Base-by-base conservation (phyloP, 1,140 invertebrate genomes). In the Drosophila sturtevanti region DNA sequence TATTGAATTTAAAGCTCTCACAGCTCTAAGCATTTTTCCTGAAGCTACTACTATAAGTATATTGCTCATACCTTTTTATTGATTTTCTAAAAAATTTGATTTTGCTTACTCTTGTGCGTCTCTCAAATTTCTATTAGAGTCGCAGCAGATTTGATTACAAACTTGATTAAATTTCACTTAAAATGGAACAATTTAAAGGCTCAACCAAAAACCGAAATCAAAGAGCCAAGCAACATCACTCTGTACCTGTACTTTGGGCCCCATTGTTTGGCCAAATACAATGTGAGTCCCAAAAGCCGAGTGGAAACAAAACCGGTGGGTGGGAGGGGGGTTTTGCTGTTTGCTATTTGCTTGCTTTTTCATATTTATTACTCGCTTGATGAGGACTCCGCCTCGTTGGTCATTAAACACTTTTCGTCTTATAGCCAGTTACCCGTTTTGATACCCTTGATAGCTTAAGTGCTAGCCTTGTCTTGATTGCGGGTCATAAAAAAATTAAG, bases 1-100 rank as follows among this genome's bases (percentile, higher is more conserved):
- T 89, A 89, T 87, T 87, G 67, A 89, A 70, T 87, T 89, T 87
- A 89, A 87, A 89, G 84, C 69, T 55, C 35, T 10, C 41, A 18
- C 41, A 18, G 54, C 54, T 44, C 37, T 59, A 51, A 48, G 27
- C 61, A 63, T 68, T 31, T 24, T 41, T 27, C 64, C 64, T 16
- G 59, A 56, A 68, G 9, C 16, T 24, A 24, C 63, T 72, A 37
- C 62, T n/a, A n/a, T n/a, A n/a, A n/a, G n/a, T n/a, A 63, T 58
- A 77, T 87, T 87, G 79, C 77, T 73, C 41, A 79, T 87, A 82
- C 84, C 84, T 89, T 87, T 89, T 87, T 87, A 87, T 87, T 82
- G 82, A 87, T 87, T 87, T 87, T 87, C 73, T 63, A n/a, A 63
- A 68, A 87, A 87, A 87, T 82, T 70, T 77, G 82, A 87, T 87